Evolutionary conservation across 2,888 invertebrate genomes (phyloP), one percentile per base, ranked within the genome.

Genomic region (Amphipoea oculea): DNA sequence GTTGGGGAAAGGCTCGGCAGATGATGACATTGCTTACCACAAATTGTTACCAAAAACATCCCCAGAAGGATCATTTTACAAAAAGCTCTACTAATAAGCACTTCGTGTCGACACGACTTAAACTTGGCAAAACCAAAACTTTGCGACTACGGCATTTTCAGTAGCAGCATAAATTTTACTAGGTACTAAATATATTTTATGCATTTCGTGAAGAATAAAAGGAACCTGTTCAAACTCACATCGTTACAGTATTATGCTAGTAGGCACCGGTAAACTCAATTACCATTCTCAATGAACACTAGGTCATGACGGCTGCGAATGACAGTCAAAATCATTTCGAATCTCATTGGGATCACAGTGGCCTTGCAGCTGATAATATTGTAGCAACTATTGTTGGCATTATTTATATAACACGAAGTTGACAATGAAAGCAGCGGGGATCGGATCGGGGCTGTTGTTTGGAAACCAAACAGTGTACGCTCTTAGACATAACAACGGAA

Each of bases 321-420:
- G 70, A 76, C 70, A 73, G 60, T 77, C 66, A 77, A 67, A 73
- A 77, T 66, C 14, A 74, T 70, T 74, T 72, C 48, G 66, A 71
- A 73, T 82, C 70, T 66, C 6, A 73, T 71, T 45, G 73, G 40
- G 82, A 11, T 60, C 51, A 82, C 86, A 78, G 69, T 68, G 51
- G 57, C 74, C 71, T 74, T 42, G 73, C 60, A 60, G 63, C 48
- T 40, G 70, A 60, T 84, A 81, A 85, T 48, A 48, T 73, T 81
- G 62, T 68, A 62, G 45, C 73, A 71, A 62, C 86, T 72, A 81
- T 74, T 62, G 78, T 74, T 63, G 54, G 12, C 54, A 45, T 60
- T 67, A 81, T 71, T 73, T 71, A 73, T 71, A 76, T 45, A 84
- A 75, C 78, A 82, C 62, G 74, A 29, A 65, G 40, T 60, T 63